Conservation (phyloP, 2,888 invertebrate genomes). For the Apodemia zela region DNA sequence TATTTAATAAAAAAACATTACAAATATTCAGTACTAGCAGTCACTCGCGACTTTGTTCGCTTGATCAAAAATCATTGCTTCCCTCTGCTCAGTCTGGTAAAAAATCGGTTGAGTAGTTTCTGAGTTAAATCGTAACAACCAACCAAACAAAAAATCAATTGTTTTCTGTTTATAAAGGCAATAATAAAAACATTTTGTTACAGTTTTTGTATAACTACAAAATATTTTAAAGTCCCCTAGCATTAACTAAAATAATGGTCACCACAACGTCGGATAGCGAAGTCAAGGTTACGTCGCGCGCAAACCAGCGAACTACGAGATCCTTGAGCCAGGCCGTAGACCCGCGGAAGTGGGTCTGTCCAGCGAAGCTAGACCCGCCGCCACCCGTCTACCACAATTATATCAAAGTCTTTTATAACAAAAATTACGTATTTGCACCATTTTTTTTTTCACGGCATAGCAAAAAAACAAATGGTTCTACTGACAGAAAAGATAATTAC, state of each 20-base stretch:
- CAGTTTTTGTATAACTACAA: background rate
- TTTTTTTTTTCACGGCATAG: background rate
- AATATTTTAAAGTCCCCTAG: background rate
- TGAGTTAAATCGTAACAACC: no score
- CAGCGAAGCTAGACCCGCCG: constrained; percentile 48
- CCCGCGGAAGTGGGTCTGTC: constrained; percentile 64
- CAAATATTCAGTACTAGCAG: no score
- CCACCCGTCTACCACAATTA: constrained; percentile 42
- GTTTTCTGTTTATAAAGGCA: no score
- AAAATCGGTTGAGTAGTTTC: no score
- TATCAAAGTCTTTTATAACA: background rate
- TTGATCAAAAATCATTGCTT: no score
- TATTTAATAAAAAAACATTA: no score
- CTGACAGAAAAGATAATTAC: no score
- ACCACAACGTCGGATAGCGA: constrained; percentile 54
- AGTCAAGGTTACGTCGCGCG: constrained; percentile 63
- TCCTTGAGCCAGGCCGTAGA: constrained; percentile 67
- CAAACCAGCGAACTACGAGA: constrained; percentile 60
- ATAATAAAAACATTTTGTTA: background rate
- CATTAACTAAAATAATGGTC: constrained; percentile 36
- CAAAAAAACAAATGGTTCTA: no score
- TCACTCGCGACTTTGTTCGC: no score
- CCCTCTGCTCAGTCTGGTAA: no score
- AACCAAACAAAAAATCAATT: no score
- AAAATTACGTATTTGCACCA: constrained; percentile 1